These are phyloP conservation scores for Choloepus didactylus DNA, from an alignment of 2,797 vertebrate genomes.

Conservation along the genomic window DNA sequence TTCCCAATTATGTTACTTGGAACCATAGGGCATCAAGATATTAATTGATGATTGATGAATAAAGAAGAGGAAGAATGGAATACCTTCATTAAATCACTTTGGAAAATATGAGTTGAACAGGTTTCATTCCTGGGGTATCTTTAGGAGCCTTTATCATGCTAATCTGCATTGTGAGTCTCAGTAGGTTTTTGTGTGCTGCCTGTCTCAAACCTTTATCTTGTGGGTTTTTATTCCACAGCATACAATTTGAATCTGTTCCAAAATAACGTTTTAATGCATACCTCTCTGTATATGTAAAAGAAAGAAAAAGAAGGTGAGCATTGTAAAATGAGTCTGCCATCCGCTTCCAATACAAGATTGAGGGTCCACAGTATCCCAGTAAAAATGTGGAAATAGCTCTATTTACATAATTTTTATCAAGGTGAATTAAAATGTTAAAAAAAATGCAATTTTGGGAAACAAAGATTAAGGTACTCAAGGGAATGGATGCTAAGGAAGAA, in stretches of 20 bases:
- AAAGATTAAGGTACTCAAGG: neutral
- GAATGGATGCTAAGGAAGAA: neutral
- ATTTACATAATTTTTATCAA: neutral
- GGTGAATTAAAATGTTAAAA: neutral
- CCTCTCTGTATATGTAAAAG: neutral
- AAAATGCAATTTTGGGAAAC: neutral
- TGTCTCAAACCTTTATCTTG: neutral
- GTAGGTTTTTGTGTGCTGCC: neutral
- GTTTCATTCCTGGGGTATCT: neutral
- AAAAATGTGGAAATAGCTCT: neutral
- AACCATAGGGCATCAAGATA: neutral
- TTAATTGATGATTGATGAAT: neutral
- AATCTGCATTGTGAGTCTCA: neutral
- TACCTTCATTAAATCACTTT: neutral
- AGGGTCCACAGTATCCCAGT: neutral
- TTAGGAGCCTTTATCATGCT: neutral
- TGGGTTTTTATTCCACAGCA: neutral
- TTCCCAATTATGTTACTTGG: neutral
- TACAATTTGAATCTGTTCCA: neutral
- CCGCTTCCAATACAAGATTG: neutral
- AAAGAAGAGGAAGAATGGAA: neutral
- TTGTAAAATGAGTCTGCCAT: neutral
- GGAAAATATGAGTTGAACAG: neutral
- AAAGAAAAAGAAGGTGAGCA: neutral
- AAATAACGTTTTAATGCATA: neutral